Evolutionary conservation across 1,140 invertebrate genomes (phyloP), one percentile per base, ranked within the genome.

Genomic region (Bombus consobrinus): DNA sequence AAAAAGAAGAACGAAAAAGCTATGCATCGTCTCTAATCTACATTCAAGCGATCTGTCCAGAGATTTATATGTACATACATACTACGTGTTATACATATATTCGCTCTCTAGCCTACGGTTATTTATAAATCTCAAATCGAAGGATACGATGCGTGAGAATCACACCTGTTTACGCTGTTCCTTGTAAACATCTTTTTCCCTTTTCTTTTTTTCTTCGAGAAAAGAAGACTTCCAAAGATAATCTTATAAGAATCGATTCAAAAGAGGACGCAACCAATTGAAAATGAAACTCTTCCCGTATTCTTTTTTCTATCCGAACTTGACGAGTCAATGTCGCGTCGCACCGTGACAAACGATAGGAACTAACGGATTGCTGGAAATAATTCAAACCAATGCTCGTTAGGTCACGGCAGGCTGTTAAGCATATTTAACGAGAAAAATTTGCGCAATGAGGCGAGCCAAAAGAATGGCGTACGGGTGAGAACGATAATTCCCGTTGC

Each of bases 351-450:
- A 25, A 25, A 53, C 57, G 41, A 18, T 6, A 43, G 28, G 43
- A 81, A 85, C 75, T 81, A 81, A 81, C 69, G 78, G 71, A 85
- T 59, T 57, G 78, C 71, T 81, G 57, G 84, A 85, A 81, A 85
- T 81, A 81, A 85, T 62, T 74, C 43, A 43, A 81, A 81, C 78
- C 6, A 71, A 37, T 2, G 71, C 68, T 62, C 34, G 41, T 73
- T 34, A 32, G 62, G 22, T 22, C 28, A 57, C 69, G 62, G 32
- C n/a, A 28, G 32, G 37, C 37, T 59, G 84, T 85, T 80, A 83
- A 87, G 68, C 32, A 34, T 41, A 37, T 69, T 83, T 83, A 87
- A 87, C 74, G 85, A 87, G 81, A 83, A 87, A 87, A 83, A 83
- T 83, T 83, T 83, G 74, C n/a, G 66, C 81, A 66, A 87, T 53